Evolutionary conservation across 2,113 vertebrate species (phyloP).

Genomic region (Syngnathus typhle): DNA sequence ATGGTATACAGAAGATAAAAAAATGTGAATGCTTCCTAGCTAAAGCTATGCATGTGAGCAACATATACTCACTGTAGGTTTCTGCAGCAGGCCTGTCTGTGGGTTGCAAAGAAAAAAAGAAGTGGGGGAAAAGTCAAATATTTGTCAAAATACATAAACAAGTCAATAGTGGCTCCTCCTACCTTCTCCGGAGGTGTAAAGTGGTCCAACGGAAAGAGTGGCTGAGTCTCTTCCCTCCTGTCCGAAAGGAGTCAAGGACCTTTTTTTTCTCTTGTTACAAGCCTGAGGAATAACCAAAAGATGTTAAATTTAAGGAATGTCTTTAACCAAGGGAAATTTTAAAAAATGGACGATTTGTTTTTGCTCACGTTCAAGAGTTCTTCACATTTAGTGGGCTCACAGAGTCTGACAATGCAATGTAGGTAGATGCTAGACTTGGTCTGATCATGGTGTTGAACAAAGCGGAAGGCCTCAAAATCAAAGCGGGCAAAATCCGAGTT

Average conservation of each 20-base stretch:
- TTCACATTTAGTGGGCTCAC: constrained; percentile 65
- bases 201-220: constrained; percentile 68
- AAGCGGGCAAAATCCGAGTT: constrained; percentile 52
- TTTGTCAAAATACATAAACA: background rate
- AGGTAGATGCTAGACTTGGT: constrained; percentile 66
- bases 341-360: background rate
- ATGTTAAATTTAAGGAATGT: no score
- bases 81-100: constrained; percentile 26
- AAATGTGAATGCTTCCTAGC: background rate
- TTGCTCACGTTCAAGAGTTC: constrained; percentile 55
- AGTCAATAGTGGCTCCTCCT: background rate
- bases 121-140: background rate
- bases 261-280: constrained; percentile 54
- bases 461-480: constrained; percentile 74
- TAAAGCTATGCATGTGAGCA: background rate
- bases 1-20: background rate
- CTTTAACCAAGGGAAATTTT: no score
- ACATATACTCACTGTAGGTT: constrained; percentile 49
- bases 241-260: constrained; percentile 43
- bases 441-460: constrained; percentile 62
- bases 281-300: constrained; percentile 38
- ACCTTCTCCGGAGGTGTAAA: constrained; percentile 61
- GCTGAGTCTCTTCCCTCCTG: constrained; percentile 47
- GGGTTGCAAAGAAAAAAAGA: background rate
- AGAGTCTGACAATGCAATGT: constrained; percentile 74